Conservation (phyloP, 1,140 invertebrate species). For the Lepidurus packardi region DNA sequence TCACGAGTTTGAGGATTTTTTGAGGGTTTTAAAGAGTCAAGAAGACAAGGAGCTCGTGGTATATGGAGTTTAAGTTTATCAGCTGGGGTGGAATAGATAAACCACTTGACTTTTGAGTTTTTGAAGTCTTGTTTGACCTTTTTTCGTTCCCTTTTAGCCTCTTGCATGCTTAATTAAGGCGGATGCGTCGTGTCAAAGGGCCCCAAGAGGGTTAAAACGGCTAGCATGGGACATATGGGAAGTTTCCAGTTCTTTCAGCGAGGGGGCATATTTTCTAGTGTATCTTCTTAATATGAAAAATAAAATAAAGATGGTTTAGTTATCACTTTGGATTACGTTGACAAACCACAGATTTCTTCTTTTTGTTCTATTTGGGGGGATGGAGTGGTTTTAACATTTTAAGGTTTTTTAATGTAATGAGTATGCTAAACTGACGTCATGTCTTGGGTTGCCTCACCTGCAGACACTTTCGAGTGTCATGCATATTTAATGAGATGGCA, state of each 20-base stretch:
- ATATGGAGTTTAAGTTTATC: background rate
- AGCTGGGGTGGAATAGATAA: background rate
- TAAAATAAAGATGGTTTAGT: no score
- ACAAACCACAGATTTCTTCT: no score
- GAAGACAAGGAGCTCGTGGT: background rate
- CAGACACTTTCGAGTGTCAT: constrained; percentile 12
- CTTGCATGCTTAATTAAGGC: constrained; percentile 10
- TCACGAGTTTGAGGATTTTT: no score
- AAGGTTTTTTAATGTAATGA: no score
- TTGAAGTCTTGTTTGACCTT: background rate
- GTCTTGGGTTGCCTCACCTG: background rate
- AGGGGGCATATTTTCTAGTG: background rate
- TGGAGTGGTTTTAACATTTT: no score
- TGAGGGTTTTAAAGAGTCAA: background rate
- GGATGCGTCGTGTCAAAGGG: constrained; percentile 17
- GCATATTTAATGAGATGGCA: constrained; percentile 10
- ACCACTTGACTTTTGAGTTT: constrained; percentile 4
- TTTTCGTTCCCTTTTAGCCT: background rate
- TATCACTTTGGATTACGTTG: no score
- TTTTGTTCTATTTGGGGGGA: no score
- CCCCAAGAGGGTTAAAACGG: background rate
- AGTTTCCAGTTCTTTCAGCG: background rate
- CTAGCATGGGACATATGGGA: constrained; percentile 1
- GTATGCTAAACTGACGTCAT: no score
- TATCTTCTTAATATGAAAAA: background rate